Evolutionary conservation across 2,113 vertebrate species (phyloP), one percentile per base, ranked within the genome.

Genomic region (Oncorhynchus masou): DNA sequence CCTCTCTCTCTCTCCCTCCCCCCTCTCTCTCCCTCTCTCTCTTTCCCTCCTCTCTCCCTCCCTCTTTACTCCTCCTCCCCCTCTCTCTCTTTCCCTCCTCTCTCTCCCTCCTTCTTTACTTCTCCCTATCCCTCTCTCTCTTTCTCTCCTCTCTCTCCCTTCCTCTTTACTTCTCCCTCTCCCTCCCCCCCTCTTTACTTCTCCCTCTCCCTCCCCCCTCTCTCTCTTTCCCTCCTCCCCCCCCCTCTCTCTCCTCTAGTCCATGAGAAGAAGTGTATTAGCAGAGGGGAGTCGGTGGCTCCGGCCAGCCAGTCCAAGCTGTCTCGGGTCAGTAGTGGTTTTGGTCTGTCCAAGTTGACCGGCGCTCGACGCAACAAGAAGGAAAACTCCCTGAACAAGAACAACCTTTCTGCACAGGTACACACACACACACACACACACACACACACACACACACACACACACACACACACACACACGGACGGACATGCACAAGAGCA

Each of bases 301-400:
- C 97, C 98, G 0, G 93, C 90, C 1, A 94, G 95, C 0, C 98
- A 99, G 57, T 99, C 98, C 78, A 99, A 99, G 74, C 90, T 99
- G 75, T 99, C 97, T 49, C 87, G 98, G 2, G 98, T 99, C 78
- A 99, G 97, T 94, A 99, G 98, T 57, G 96, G 96, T 20, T 99
- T 99, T 1, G 98, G 96, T n/a, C 95, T 99, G 45, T 99, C 98
- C 75, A 99, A 99, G 87, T 89, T 99, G 70, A 99, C 98, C 0
- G 97, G 97, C 5, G 96, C 96, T 15, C 94, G 98, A 8, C 96
- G 97, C 81, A 96, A 93, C 90, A 96, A 97, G 79, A 99, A 96
- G 85, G 98, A 99, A 76, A 98, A 95, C 71, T 96, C 95, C 65
- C 94, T 99, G 73, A 95, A 91, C 86, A 99, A 97, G 83, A 97